Evolutionary conservation across 2,888 invertebrate species (phyloP).

Genomic region (Cephus rjabovi): DNA sequence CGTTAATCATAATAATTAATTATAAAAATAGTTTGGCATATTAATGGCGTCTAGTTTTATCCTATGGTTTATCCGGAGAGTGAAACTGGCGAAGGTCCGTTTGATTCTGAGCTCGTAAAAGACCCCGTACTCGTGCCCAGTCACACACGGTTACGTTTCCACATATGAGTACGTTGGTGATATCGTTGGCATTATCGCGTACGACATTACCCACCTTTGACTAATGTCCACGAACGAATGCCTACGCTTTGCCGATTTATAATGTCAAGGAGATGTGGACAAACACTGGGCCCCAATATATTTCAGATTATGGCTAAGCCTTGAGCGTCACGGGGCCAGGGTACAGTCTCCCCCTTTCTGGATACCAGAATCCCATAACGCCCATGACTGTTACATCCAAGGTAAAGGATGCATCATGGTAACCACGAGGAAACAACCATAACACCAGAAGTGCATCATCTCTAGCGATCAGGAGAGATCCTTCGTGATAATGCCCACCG

Average conservation of each 20-base stretch:
- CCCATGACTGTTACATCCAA: too few species aligned
- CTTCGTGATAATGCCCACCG: constrained; percentile 46
- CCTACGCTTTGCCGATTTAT: constrained; percentile 67
- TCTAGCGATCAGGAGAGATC: constrained; percentile 33
- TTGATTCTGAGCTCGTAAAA: constrained; percentile 33
- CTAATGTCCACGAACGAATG: constrained; percentile 66
- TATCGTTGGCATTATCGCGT: constrained; percentile 65
- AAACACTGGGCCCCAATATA: constrained; percentile 66
- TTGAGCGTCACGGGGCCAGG: constrained; percentile 11
- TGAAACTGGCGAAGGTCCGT: constrained; percentile 14
- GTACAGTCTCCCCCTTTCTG: too few species aligned
- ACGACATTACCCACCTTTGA: constrained; percentile 64
- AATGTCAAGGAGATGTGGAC: constrained; percentile 66
- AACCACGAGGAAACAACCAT: constrained; percentile 38
- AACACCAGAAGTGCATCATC: constrained; percentile 43
- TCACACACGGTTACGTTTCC: constrained; percentile 12
- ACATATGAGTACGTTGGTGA: constrained; percentile 42
- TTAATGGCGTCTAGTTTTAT: too few species aligned
- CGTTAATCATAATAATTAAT: too few species aligned
- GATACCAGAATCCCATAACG: too few species aligned
- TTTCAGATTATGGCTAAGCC: constrained; percentile 63
- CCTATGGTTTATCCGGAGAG: too few species aligned
- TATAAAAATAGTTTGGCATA: too few species aligned
- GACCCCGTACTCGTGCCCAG: constrained; percentile 18
- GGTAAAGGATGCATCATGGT: too few species aligned